Percentiles rank a stretch among this genome's conserved stretches.
phyloP scores from a whole-genome alignment of 2,797 vertebrate species.

The Chiloscyllium punctatum region DNA sequence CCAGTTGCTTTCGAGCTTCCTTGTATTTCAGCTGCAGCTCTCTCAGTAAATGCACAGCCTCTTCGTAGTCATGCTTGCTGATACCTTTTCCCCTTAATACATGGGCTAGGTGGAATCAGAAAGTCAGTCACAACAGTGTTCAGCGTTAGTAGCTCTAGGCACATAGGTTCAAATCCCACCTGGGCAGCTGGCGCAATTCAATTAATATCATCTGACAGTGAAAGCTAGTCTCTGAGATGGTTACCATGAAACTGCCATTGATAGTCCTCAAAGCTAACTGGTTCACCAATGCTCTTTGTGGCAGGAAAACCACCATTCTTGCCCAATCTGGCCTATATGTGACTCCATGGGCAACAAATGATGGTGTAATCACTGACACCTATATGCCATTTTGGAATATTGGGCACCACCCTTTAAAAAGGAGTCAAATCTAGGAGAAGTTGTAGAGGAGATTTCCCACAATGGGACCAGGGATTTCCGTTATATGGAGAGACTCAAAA shows the following conservation, averaged over 20 bases:
- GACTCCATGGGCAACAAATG: no score
- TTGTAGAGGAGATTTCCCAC: neutral
- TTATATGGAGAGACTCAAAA: neutral
- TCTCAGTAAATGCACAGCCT: conserved; percentile 49
- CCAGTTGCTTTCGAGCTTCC: neutral
- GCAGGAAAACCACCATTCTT: no score
- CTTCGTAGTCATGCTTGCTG: conserved; percentile 44
- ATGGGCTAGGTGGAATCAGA: conserved; percentile 40
- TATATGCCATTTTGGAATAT: neutral
- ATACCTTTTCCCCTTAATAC: conserved; percentile 42
- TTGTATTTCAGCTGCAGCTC: conserved; percentile 48
- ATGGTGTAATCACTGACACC: no score
- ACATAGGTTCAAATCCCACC: no score
- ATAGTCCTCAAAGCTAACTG: no score
- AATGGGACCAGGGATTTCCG: neutral
- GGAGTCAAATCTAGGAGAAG: neutral
- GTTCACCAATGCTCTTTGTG: no score
- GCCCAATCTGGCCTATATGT: no score
- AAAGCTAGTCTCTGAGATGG: no score
- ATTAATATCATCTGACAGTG: no score
- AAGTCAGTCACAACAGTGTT: neutral
- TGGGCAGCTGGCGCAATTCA: no score
- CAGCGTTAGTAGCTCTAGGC: no score
- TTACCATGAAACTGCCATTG: no score
- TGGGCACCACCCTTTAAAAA: neutral